Evolutionary conservation across 23 tunicate genomes (phyloP).

Genomic region (Phallusia fumigata): DNA sequence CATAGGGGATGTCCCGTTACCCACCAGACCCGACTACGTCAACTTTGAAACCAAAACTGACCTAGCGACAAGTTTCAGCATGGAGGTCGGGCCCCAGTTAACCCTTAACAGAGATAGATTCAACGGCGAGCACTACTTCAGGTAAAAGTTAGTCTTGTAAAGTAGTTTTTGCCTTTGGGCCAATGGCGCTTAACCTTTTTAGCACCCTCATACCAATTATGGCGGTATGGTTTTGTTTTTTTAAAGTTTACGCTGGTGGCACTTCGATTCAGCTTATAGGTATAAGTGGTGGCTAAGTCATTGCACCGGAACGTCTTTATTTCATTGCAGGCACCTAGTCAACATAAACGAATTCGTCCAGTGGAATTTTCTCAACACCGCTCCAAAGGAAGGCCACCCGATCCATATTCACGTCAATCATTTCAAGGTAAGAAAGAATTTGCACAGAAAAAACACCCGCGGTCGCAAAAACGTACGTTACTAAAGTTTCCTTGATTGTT

Average conservation of each 20-base stretch:
- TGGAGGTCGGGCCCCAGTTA: neutral
- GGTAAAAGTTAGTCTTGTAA: neutral
- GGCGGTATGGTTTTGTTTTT: no score
- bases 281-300: no score
- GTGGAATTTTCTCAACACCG: slow-evolving; percentile 36
- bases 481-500: no score
- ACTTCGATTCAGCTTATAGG: no score
- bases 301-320: no score
- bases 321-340: neutral
- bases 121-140: neutral
- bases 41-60: neutral
- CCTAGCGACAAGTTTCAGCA: neutral
- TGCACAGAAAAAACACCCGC: no score
- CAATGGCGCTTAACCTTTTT: no score
- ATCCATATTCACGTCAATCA: slow-evolving; percentile 51
- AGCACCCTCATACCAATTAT: no score
- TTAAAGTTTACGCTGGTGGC: no score
- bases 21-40: neutral
- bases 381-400: slow-evolving; percentile 25
- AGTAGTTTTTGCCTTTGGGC: neutral
- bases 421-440: slow-evolving; percentile 21
- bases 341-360: neutral
- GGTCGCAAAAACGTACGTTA: no score
- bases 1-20: neutral
- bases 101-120: neutral